Evolutionary conservation across 2,113 vertebrate genomes (phyloP).

Genomic region (Etheostoma cragini): DNA sequence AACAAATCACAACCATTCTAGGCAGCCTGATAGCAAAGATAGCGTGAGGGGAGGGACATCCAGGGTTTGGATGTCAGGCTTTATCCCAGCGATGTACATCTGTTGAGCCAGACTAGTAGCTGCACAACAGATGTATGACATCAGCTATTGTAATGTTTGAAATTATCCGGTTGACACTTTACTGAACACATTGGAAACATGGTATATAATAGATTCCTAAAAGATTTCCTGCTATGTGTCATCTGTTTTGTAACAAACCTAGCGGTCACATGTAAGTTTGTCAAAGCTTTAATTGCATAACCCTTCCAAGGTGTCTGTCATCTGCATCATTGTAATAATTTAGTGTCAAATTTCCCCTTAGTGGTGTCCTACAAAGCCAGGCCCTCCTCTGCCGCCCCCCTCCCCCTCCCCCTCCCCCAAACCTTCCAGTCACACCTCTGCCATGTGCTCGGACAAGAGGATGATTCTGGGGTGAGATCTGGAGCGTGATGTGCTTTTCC

Average conservation of each 20-base stretch:
- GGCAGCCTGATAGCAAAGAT: too few species aligned
- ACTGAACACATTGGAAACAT: background rate
- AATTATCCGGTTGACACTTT: background rate
- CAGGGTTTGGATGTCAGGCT: too few species aligned
- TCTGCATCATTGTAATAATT: background rate
- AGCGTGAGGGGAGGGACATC: too few species aligned
- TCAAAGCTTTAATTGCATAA: background rate
- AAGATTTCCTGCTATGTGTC: background rate
- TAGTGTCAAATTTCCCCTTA: background rate
- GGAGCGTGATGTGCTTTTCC: conserved; percentile 74
- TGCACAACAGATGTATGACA: background rate
- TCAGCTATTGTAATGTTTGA: background rate
- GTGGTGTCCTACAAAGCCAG: background rate
- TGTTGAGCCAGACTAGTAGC: too few species aligned
- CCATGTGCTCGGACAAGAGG: conserved; percentile 9
- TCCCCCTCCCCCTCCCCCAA: background rate
- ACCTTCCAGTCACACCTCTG: conserved; percentile 22
- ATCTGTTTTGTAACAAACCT: background rate
- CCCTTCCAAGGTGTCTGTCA: background rate
- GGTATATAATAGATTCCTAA: background rate
- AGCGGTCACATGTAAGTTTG: background rate
- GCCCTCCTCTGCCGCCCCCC: background rate
- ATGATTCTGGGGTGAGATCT: conserved; percentile 56
- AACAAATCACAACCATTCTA: too few species aligned
- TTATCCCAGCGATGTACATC: too few species aligned